Evolutionary conservation across 30 jellyfish, hydroid and myxozoan species (phyloP).

Genomic region (Nemopilema nomurai): DNA sequence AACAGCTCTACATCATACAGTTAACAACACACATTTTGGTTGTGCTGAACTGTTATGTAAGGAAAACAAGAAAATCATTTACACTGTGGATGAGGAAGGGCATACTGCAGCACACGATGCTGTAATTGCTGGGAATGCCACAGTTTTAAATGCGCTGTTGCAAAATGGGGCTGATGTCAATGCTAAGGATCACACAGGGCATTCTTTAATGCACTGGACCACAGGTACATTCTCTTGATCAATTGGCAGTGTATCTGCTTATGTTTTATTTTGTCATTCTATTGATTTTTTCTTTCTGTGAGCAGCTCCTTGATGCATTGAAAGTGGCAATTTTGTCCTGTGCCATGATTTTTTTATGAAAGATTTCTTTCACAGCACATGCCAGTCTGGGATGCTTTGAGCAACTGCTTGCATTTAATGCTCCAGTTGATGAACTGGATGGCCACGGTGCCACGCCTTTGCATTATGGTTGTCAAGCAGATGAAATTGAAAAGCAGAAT

Average conservation of each 20-base stretch:
- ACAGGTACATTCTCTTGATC: slow-evolving; percentile 34
- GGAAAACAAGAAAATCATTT: slow-evolving; percentile 34
- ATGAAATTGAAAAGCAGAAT: slow-evolving; percentile 37
- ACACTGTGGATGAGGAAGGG: slow-evolving; percentile 56
- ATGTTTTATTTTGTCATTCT: no score
- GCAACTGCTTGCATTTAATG: slow-evolving; percentile 32
- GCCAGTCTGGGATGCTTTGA: slow-evolving; percentile 50
- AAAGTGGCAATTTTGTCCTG: background rate
- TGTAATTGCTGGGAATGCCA: slow-evolving; percentile 53
- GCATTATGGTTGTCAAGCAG: slow-evolving; percentile 77
- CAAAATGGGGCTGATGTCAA: slow-evolving; percentile 33
- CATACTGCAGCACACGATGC: slow-evolving; percentile 76
- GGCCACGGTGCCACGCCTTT: slow-evolving; percentile 77
- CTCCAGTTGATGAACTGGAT: slow-evolving; percentile 43
- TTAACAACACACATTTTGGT: slow-evolving; percentile 76
- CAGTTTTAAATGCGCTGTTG: slow-evolving; percentile 39
- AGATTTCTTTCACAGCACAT: slow-evolving; percentile 23
- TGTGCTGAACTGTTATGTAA: slow-evolving; percentile 69
- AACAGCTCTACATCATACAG: slow-evolving; percentile 76
- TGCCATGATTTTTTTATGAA: background rate
- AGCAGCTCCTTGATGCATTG: background rate
- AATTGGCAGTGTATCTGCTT: background rate
- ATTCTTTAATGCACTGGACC: slow-evolving; percentile 64
- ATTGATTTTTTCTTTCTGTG: background rate
- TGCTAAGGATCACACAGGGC: slow-evolving; percentile 52